Base-by-base conservation (phyloP, 2,888 invertebrate genomes). In the Leptopilina syphax region DNA sequence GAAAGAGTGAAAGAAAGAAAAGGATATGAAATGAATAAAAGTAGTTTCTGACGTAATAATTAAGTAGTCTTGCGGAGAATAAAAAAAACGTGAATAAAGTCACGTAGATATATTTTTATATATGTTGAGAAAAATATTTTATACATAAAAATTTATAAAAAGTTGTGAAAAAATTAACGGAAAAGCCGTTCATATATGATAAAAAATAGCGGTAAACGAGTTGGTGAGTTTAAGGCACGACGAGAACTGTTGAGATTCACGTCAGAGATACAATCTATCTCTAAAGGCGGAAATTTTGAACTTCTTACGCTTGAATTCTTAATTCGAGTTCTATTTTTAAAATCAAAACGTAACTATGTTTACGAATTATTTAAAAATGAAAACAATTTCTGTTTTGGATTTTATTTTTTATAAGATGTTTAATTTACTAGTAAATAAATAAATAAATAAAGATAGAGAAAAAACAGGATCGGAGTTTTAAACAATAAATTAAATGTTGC, bases 121-220 rank as follows among this genome's bases (percentile, higher is more conserved):
- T 7, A 44, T 44, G 3, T 44, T 44, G 44, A 44, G 44, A 6
- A 44, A 44, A 44, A 8, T 44, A 44, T 6, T 13, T 13, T 2
- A 8, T 34, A 54, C 6, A 73, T n/a, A 54, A 50, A 54, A 54
- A 12, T 63, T 18, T 27, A 63, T 50, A 44, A n/a, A 0, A 47
- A 44, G 44, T 12, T 34, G 13, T 0, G 1, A 34, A 54, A 73
- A 8, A 12, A 27, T 27, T 34, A 73, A 34, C 9, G 57, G n/a
- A 73, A 57, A 73, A 73, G 4, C 9, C 9, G 57, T 57, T 0
- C 50, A 18, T n/a, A 50, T 50, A 50, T 50, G 70, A 10, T 34
- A 8, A 57, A 34, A 73, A 57, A n/a, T 57, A 73, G 27, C 70
- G 34, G 70, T 73, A 57, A 73, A 73, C 70, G 34, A 34, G 10